Base-by-base conservation (phyloP, 2,888 invertebrate species). In the Himalopsyche anomala region DNA sequence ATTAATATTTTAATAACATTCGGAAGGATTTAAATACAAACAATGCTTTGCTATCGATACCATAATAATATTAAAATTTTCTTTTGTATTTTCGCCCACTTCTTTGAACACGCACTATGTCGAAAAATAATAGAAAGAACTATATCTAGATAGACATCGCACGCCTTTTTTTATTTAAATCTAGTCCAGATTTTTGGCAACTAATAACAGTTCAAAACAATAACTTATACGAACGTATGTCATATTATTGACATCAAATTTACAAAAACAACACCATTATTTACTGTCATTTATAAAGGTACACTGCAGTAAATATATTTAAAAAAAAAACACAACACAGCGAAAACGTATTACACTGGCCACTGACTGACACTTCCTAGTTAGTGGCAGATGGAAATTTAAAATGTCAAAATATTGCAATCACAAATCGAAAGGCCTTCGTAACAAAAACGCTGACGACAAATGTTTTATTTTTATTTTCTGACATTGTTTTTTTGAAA, bases 361-460 rank as follows among this genome's bases (percentile, higher is more conserved):
- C 62, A 62, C 62, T 62, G 62, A 62, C 62, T 62, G 62, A 19
- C 62, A 62, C 19, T 62, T 62, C 62, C 62, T n/a, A 4, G 19
- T 28, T n/a, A 4, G 19, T 28, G 28, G 19, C 62, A 62, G 28
- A 56, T 62, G 62, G 28, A 19, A 19, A 9, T 62, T 62, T 62
- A 11, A 62, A 62, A 62, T 28, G 62, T 62, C 62, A 62, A 62
- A 62, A n/a, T 62, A 56, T 56, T 19, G n/a, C 19, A 62, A 28
- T n/a, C 1, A 8, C 62, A 15, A 62, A 62, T 62, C 2, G 19
- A 62, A 28, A 11, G 62, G 62, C 62, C 62, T 62, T 62, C 62
- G 15, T 0, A 62, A 19, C 19, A 19, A 9, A 19, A 9, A n/a
- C 19, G 62, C 0, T 62, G 0, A 62, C 0, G 8, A 4, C 19